A percentile compares a stretch with the other conserved stretches of the same genome.
These are phyloP conservation scores for Neoarius graeffei DNA, from an alignment of 2,113 vertebrate genomes.

Conservation along the genomic window DNA sequence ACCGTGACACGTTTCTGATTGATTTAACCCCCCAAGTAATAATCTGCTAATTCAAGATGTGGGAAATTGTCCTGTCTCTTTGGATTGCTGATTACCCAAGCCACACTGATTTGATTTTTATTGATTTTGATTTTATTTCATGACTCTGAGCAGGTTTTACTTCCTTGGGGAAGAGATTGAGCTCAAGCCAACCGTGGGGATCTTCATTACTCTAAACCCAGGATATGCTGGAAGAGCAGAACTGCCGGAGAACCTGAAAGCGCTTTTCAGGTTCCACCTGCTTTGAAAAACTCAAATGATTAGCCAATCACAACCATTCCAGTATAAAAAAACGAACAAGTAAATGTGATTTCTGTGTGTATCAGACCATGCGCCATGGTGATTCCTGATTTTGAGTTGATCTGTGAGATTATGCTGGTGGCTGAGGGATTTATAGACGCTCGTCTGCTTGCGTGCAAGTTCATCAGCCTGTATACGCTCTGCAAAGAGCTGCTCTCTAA, in stretches of 20 bases:
- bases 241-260: slow-evolving; percentile 79
- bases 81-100: not conserved
- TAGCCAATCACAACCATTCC: not conserved
- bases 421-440: slow-evolving; percentile 77
- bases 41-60: not conserved
- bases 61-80: not conserved
- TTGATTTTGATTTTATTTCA: not conserved
- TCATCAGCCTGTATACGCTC: slow-evolving; percentile 77
- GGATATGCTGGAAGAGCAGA: slow-evolving; percentile 76
- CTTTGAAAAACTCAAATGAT: not conserved
- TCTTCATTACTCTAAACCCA: slow-evolving; percentile 79
- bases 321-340: not conserved
- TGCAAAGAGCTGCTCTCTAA: slow-evolving; percentile 78
- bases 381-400: slow-evolving; percentile 79
- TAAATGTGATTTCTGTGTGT: not conserved
- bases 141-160: slow-evolving; percentile 62
- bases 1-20: not conserved
- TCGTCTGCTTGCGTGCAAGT: slow-evolving; percentile 75
- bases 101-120: not conserved
- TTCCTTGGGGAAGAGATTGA: slow-evolving; percentile 73
- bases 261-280: slow-evolving; percentile 69
- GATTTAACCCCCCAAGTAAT: not conserved
- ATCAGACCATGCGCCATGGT: slow-evolving; percentile 73
- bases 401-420: slow-evolving; percentile 79
- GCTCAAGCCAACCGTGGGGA: slow-evolving; percentile 72